These are phyloP conservation scores for Hoplostethus mediterraneus DNA, from an alignment of 2,797 vertebrate species.

Conservation along the genomic window DNA sequence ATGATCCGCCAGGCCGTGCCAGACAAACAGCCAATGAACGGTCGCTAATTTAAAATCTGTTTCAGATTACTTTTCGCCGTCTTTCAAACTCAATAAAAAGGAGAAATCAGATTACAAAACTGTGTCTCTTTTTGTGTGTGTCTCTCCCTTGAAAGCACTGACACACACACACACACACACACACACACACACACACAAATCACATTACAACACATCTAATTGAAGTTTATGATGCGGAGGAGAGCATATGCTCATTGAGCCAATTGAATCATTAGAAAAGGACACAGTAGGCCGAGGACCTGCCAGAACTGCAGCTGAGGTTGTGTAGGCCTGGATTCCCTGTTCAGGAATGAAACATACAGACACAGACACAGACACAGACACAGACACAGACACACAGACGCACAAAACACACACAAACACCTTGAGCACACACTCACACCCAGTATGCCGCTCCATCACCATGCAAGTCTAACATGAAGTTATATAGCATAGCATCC, in stretches of 20 bases:
- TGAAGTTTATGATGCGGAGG: slow-evolving; percentile 81
- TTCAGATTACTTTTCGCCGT: slow-evolving; percentile 61
- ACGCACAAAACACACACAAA: slow-evolving; percentile 29
- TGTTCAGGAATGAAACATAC: slow-evolving; percentile 53
- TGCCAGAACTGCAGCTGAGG: slow-evolving; percentile 80
- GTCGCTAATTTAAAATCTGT: slow-evolving; percentile 66
- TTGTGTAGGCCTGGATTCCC: slow-evolving; percentile 56
- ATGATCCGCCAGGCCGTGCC: slow-evolving; percentile 31
- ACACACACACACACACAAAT: slow-evolving; percentile 66
- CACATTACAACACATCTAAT: slow-evolving; percentile 84
- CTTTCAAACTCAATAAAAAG: slow-evolving; percentile 67
- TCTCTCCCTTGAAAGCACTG: slow-evolving; percentile 11
- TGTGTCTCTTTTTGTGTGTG: neutral
- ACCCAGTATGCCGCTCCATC: slow-evolving; percentile 36
- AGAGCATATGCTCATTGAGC: slow-evolving; percentile 87
- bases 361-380: slow-evolving; percentile 43
- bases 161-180: slow-evolving; percentile 35
- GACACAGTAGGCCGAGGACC: slow-evolving; percentile 80
- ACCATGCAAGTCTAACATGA: slow-evolving; percentile 46
- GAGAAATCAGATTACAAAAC: slow-evolving; percentile 64
- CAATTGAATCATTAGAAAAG: slow-evolving; percentile 86
- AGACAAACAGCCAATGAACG: slow-evolving; percentile 47
- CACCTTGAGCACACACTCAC: slow-evolving; percentile 11
- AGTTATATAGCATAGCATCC: neutral
- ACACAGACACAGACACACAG: slow-evolving; percentile 33